Base-by-base conservation (phyloP, 2,113 vertebrate genomes). In the Microcebus griseorufus region DNA sequence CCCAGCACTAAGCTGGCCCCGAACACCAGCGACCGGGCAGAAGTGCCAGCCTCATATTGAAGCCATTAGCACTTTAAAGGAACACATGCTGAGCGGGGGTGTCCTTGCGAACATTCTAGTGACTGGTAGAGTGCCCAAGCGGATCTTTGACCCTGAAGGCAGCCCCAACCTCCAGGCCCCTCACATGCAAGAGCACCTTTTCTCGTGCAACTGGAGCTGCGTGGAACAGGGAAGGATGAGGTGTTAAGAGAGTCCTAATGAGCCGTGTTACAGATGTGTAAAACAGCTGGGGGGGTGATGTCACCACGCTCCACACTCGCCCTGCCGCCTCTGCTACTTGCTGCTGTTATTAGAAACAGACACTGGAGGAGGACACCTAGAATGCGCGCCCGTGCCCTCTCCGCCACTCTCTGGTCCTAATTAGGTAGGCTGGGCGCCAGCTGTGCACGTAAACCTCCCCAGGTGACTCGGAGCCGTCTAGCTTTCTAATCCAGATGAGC, bases 211-310 rank as follows among this genome's bases (percentile, higher is more conserved):
- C 97, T 93, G 96, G 96, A 96, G 96, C 97, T 81, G 79, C 48
- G 14, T 76, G 78, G 93, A 98, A 94, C 86, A 94, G 98, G 98
- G 98, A 98, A 94, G 97, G 98, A 98, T 98, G 98, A 98, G 97
- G 98, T 98, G 98, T 98, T 98, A 98, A 97, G 90, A 97, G 97
- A 98, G 97, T 3, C 98, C 97, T 94, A 98, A 98, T 5, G 45
- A 98, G 53, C 0, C 51, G 0, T 9, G 0, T 97, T 98, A 98
- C 98, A 98, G 98, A 99, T 99, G 98, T 98, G 98, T 98, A 98
- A 98, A 98, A 98, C 98, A 99, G 98, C 99, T 99, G 98, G 98
- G 97, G 84, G 97, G 95, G 97, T 99, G 98, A 99, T 98, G 98
- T 98, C 98, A 99, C 97, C 95, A 78, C 81, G 81, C 95, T 96